Conservation (phyloP, 2,888 invertebrate species). For the Biston betularia region DNA sequence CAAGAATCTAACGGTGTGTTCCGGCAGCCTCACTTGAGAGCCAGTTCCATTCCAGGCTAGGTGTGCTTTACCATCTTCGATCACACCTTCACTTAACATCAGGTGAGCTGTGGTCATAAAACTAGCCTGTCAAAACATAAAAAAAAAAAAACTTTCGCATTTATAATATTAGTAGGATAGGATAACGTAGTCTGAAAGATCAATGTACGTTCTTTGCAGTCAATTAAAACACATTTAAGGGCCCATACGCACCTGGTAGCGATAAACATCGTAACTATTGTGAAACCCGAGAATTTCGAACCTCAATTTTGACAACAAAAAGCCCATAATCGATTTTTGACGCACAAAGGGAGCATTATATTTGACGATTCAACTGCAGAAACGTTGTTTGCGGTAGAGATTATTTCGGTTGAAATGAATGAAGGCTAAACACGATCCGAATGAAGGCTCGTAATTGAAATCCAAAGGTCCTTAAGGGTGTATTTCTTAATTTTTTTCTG, state of each 20-base stretch:
- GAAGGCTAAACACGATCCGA: slow-evolving; percentile 82
- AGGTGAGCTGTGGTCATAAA: too few relatives aligned
- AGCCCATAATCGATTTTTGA: slow-evolving; percentile 84
- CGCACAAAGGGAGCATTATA: slow-evolving; percentile 81
- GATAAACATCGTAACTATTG: slow-evolving; percentile 85
- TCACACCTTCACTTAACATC: too few relatives aligned
- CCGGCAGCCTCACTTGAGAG: too few relatives aligned
- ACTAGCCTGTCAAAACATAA: too few relatives aligned
- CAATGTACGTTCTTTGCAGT: slow-evolving; percentile 58
- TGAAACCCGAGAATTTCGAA: slow-evolving; percentile 81
- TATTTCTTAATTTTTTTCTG: slow-evolving; percentile 64
- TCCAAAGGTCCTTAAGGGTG: slow-evolving; percentile 71
- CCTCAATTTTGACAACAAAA: slow-evolving; percentile 86
- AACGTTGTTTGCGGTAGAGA: slow-evolving; percentile 84
- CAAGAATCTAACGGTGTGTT: too few relatives aligned
- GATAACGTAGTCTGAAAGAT: background rate
- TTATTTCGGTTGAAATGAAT: slow-evolving; percentile 86
- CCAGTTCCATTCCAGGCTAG: too few relatives aligned
- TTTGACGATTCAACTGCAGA: slow-evolving; percentile 84
- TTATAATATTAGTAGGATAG: too few relatives aligned
- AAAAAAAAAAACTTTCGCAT: too few relatives aligned
- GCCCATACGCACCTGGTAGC: slow-evolving; percentile 73
- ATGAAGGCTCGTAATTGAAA: slow-evolving; percentile 79
- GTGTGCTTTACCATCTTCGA: too few relatives aligned
- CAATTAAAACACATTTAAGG: slow-evolving; percentile 83